Percentiles rank a stretch among this genome's conserved stretches.
These are phyloP conservation scores for Phaonia tiefii DNA, from an alignment of 2,888 invertebrate genomes.

Conservation along the genomic window DNA sequence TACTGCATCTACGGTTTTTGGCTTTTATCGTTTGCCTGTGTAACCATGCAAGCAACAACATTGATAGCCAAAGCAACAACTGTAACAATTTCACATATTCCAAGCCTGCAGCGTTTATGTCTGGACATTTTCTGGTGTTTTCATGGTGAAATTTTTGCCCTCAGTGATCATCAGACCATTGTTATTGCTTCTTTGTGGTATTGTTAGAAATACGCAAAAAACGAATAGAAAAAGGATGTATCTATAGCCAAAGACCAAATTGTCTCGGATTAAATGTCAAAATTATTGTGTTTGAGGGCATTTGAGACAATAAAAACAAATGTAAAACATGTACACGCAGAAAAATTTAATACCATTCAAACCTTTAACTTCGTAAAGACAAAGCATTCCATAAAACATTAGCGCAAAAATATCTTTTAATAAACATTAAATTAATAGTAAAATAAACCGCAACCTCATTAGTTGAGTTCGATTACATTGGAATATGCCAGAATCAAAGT, in stretches of 20 bases:
- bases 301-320: constrained; percentile 19
- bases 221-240: constrained; percentile 31
- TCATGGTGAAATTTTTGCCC: constrained; percentile 34
- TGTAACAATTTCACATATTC: constrained; percentile 61
- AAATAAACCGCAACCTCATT: no score
- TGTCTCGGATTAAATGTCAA: constrained; percentile 65
- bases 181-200: constrained; percentile 66
- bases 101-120: constrained; percentile 61
- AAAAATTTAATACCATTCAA: no score
- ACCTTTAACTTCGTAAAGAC: no score
- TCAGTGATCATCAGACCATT: constrained; percentile 61
- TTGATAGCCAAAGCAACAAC: background rate
- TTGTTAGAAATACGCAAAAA: constrained; percentile 52
- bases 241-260: constrained; percentile 36
- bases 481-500: no score
- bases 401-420: no score
- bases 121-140: constrained; percentile 56
- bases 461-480: no score
- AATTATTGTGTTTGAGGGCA: constrained; percentile 38
- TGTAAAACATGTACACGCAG: constrained; percentile 29
- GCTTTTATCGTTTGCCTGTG: constrained; percentile 41
- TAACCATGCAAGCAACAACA: background rate
- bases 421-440: no score
- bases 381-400: no score
- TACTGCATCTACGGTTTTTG: constrained; percentile 49